These are phyloP conservation scores for Cyprinus carpio DNA, from an alignment of 2,113 vertebrate genomes.

Conservation along the genomic window DNA sequence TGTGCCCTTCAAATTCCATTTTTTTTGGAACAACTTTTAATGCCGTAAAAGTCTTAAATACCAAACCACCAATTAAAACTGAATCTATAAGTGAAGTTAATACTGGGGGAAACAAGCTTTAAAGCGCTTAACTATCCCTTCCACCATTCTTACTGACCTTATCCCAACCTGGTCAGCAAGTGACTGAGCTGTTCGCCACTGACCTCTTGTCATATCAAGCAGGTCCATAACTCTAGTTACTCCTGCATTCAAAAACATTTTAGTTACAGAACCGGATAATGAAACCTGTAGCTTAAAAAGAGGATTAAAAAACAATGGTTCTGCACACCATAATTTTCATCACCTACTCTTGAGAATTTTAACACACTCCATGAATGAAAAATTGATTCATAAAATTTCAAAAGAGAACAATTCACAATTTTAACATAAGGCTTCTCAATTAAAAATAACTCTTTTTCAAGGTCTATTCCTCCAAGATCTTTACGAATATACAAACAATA, in stretches of 20 bases:
- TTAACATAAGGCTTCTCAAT: not conserved
- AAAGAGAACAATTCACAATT: not conserved
- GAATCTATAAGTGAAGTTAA: no score
- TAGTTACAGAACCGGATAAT: not conserved
- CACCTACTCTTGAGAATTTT: not conserved
- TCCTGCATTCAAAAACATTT: not conserved
- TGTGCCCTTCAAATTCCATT: no score
- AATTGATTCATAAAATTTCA: not conserved
- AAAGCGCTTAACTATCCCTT: no score
- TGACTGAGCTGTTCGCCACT: not conserved
- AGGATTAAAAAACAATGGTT: not conserved
- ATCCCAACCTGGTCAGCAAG: not conserved
- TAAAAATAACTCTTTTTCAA: conserved; percentile 3
- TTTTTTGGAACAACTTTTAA: no score
- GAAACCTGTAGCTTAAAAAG: not conserved
- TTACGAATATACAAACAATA: not conserved
- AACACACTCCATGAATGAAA: not conserved
- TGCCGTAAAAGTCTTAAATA: no score
- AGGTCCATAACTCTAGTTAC: not conserved
- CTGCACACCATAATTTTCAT: not conserved
- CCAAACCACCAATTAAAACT: no score
- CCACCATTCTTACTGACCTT: no score
- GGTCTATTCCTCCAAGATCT: not conserved
- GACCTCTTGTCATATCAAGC: not conserved
- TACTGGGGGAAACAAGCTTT: no score